A percentile compares a stretch with the other conserved stretches of the same genome.
Conservation (phyloP, 2,113 vertebrate species). For the Talpa occidentalis region DNA sequence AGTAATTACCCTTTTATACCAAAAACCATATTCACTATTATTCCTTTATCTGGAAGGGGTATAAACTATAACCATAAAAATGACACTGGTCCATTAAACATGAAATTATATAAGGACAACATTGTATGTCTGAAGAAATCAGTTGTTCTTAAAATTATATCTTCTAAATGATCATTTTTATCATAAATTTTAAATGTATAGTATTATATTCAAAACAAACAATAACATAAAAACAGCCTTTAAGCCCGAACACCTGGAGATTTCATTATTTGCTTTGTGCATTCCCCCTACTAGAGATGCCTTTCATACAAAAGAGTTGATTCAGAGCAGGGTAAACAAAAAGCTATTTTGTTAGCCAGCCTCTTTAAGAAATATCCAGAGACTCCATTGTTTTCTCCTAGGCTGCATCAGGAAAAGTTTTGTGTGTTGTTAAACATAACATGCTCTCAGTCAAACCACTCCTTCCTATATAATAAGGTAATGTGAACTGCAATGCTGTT, state of each 20-base stretch:
- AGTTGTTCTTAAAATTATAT: slow-evolving; percentile 8
- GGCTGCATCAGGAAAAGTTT: not conserved
- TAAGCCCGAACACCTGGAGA: not conserved
- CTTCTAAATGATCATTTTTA: slow-evolving; percentile 3
- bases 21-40: not conserved
- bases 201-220: not conserved
- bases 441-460: not conserved
- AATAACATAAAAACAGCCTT: not conserved
- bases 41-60: not conserved
- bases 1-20: not conserved
- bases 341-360: not conserved
- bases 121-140: not conserved
- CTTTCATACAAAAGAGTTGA: not conserved
- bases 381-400: not conserved
- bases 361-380: not conserved
- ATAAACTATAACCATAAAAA: not conserved
- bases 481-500: not conserved
- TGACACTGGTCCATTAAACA: not conserved
- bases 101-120: not conserved
- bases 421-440: not conserved
- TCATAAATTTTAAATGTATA: slow-evolving; percentile 34
- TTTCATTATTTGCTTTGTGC: slow-evolving; percentile 1
- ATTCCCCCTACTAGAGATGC: not conserved
- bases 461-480: not conserved
- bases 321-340: not conserved